These are phyloP conservation scores for Acridotheres tristis DNA, from an alignment of 2,797 vertebrate species.

Conservation along the genomic window DNA sequence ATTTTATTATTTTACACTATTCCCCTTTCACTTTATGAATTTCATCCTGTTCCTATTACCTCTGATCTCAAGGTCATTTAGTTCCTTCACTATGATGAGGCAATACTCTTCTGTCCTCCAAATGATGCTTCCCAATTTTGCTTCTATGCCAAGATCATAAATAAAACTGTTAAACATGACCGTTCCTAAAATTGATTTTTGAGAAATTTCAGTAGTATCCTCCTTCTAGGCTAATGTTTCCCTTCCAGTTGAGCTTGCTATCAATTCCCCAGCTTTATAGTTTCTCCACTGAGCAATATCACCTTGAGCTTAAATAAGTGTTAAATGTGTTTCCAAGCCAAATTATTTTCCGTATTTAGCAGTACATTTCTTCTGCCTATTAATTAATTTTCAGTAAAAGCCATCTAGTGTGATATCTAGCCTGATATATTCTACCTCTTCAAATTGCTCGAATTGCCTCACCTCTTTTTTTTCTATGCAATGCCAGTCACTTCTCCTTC, in stretches of 20 bases:
- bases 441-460: background rate
- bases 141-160: background rate
- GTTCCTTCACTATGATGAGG: background rate
- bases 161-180: background rate
- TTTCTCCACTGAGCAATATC: background rate
- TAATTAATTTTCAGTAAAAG: background rate
- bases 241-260: background rate
- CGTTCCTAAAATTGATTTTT: background rate
- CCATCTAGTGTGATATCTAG: background rate
- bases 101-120: background rate
- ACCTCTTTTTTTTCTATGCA: background rate
- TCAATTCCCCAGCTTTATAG: background rate
- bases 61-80: background rate
- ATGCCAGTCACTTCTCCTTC: background rate
- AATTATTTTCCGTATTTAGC: background rate
- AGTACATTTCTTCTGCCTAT: background rate
- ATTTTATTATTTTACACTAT: background rate
- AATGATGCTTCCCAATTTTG: background rate
- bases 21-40: background rate
- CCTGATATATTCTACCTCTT: background rate
- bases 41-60: background rate
- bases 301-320: background rate
- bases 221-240: background rate
- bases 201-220: background rate
- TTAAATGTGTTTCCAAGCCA: background rate